Evolutionary conservation across 2,888 invertebrate genomes (phyloP).

Genomic region (Augiades crinisus): DNA sequence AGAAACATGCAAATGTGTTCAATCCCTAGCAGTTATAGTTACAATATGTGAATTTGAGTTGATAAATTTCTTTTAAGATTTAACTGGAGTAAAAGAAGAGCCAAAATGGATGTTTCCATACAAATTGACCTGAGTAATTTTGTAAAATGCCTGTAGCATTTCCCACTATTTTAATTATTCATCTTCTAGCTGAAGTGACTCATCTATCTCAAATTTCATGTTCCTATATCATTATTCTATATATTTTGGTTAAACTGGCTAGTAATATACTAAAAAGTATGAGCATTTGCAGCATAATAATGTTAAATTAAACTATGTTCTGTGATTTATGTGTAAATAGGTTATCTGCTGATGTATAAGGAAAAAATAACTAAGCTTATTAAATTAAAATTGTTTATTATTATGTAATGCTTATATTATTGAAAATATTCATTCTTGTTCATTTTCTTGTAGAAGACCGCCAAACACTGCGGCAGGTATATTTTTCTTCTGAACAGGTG

Average conservation of each 20-base stretch:
- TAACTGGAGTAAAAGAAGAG: no score
- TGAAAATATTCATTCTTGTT: conserved; percentile 30
- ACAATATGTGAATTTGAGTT: no score
- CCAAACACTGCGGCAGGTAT: conserved; percentile 97
- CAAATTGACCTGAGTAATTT: no score
- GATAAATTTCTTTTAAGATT: no score
- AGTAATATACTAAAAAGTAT: not conserved
- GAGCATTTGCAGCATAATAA: conserved; percentile 7
- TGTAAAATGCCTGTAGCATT: no score
- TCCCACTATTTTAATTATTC: no score
- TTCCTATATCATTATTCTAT: conserved; percentile 8
- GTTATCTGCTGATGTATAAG: conserved; percentile 48
- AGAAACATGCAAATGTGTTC: no score
- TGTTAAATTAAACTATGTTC: conserved; percentile 48
- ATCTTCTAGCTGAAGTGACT: conserved; percentile 5
- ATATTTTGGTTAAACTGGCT: conserved; percentile 2
- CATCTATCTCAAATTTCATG: conserved; percentile 23
- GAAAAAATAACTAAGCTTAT: conserved; percentile 51
- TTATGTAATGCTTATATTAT: conserved; percentile 24
- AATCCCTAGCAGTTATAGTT: no score
- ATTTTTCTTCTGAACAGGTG: conserved; percentile 91
- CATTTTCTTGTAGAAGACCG: conserved; percentile 76
- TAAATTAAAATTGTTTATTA: conserved; percentile 35
- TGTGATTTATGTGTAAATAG: conserved; percentile 70
- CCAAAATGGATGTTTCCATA: no score